Evolutionary conservation across 37 sponge, comb jelly and placozoan species (phyloP), one percentile per base, ranked within the genome.

Genomic region (Spongilla lacustris): DNA sequence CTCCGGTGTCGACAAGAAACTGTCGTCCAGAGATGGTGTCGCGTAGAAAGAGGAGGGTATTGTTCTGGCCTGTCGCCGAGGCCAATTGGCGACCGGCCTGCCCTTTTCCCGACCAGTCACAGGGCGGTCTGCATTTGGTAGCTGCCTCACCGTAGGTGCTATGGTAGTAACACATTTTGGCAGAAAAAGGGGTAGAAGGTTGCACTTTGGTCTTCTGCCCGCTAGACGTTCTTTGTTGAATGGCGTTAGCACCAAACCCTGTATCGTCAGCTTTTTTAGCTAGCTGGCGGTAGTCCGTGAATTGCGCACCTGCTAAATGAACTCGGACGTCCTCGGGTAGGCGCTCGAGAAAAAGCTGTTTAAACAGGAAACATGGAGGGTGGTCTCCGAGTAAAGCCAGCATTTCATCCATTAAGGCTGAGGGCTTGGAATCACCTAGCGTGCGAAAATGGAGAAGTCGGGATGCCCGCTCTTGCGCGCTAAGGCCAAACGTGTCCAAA

Each of bases 401-500:
- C 75, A 83, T 83, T 36, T 83, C 75, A 32, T 81, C 82, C 82
- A 81, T 81, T 24, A 81, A 71, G 19, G 58, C 58, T 1, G 58
- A 58, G 58, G 21, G 58, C 19, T 58, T 58, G 58, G 58, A 58
- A 58, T 58, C 19, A 14, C 58, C 21, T 58, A 58, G 58, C 58
- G 58, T 58, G 58, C 19, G 58, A 58, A 58, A 58, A 58, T 58
- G 58, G 58, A 58, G 21, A 58, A 58, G 58, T 58, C 58, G 11
- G 50, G 48, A 50, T 41, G 83, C 83, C 33, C 81, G 82, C 69
- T 73, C 84, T 4, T 72, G 73, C 30, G 37, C 11, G 34, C 50
- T 84, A 69, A 84, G 77, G 37, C 85, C 85, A 66, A 84, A 84
- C 21, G 84, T 84, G 34, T 77, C 32, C 17, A 77, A 67, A 21